These are phyloP conservation scores for Eclectus roratus DNA, from an alignment of 2,113 vertebrate species.

Conservation along the genomic window DNA sequence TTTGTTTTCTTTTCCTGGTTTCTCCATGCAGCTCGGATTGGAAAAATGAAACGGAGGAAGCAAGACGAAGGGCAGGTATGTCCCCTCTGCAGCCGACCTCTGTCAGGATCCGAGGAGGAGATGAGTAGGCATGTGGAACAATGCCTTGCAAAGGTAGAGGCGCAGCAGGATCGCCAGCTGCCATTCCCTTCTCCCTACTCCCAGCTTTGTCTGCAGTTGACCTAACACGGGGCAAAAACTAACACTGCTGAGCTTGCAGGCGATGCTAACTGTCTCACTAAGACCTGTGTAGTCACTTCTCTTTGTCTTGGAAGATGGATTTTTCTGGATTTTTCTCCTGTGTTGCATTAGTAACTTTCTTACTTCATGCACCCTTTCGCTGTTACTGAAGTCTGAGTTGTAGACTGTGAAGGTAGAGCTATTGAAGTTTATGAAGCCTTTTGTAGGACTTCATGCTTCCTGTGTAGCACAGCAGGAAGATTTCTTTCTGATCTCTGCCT, in stretches of 20 bases:
- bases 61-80: constrained; percentile 99
- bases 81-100: constrained; percentile 96
- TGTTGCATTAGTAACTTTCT: neutral
- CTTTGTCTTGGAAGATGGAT: neutral
- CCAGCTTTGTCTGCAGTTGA: constrained; percentile 30
- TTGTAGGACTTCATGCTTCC: neutral
- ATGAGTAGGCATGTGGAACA: constrained; percentile 99
- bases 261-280: constrained; percentile 15
- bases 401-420: neutral
- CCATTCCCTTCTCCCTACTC: constrained; percentile 47
- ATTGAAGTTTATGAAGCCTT: neutral
- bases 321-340: neutral
- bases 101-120: constrained; percentile 99
- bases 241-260: constrained; percentile 46
- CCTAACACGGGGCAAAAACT: constrained; percentile 26
- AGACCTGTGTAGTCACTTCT: constrained; percentile 21
- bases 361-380: neutral
- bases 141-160: constrained; percentile 99
- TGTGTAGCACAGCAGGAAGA: neutral
- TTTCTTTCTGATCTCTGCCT: neutral
- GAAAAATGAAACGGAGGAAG: constrained; percentile 99
- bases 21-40: constrained; percentile 91
- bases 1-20: constrained; percentile 51
- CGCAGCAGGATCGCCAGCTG: constrained; percentile 60
- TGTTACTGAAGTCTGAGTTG: neutral